Evolutionary conservation across 2,113 vertebrate species (phyloP).

Genomic region (Notarius quadriscutis): DNA sequence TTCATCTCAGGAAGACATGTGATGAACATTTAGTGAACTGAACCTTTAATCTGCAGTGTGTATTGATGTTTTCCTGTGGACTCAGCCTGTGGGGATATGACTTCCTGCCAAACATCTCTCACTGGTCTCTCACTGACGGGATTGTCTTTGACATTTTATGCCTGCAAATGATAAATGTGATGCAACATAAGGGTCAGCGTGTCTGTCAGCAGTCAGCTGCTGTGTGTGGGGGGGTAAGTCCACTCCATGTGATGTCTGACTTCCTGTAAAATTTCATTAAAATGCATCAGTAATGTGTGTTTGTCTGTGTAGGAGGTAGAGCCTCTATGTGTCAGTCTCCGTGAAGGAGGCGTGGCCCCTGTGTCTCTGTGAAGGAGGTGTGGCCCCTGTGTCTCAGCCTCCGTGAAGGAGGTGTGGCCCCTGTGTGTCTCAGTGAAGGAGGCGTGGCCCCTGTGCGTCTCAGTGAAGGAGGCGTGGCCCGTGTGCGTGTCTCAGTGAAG

Average conservation of each 20-base stretch:
- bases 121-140: slow-evolving; percentile 30
- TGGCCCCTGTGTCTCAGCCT: too few species aligned
- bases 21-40: slow-evolving; percentile 13
- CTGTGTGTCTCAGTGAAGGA: too few species aligned
- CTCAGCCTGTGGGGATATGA: slow-evolving; percentile 24
- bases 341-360: too few species aligned
- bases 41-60: slow-evolving; percentile 22
- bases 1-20: neutral
- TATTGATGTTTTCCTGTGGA: slow-evolving; percentile 27
- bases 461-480: too few species aligned
- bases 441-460: too few species aligned
- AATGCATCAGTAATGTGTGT: neutral
- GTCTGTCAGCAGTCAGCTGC: slow-evolving; percentile 11
- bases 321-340: too few species aligned
- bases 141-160: slow-evolving; percentile 30
- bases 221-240: neutral
- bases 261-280: neutral
- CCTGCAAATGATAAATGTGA: slow-evolving; percentile 37
- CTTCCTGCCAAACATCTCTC: slow-evolving; percentile 26
- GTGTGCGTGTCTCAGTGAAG: too few species aligned
- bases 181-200: slow-evolving; percentile 26
- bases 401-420: too few species aligned
- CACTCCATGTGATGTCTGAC: neutral
- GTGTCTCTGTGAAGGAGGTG: too few species aligned
- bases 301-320: neutral